Conservation (phyloP, 2,797 vertebrate genomes). For the Tinamus major region DNA sequence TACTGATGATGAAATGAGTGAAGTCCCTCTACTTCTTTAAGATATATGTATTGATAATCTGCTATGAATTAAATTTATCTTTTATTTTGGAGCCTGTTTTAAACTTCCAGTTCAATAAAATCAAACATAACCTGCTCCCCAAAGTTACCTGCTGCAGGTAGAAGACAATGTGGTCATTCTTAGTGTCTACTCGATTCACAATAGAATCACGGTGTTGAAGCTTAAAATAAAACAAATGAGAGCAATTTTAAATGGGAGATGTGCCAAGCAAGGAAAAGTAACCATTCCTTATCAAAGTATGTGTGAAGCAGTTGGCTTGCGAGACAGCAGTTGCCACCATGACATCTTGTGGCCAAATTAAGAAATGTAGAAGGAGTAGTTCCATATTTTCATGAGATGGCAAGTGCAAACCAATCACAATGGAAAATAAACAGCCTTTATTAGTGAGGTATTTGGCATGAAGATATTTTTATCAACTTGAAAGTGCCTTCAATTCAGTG, state of each 20-base stretch:
- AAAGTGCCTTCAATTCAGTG: neutral
- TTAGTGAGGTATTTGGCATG: neutral
- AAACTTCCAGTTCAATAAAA: neutral
- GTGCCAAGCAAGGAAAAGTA: neutral
- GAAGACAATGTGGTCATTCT: constrained; percentile 66
- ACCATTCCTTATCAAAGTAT: accelerated
- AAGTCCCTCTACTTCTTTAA: neutral
- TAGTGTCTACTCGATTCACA: constrained; percentile 59
- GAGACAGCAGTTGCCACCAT: neutral
- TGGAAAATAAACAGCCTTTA: neutral
- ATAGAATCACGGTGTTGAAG: constrained; percentile 7
- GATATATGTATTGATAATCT: neutral
- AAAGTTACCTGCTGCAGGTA: constrained; percentile 68
- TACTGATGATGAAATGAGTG: neutral
- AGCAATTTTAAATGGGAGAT: neutral
- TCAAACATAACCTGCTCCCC: neutral
- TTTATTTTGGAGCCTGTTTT: neutral
- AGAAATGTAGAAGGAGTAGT: neutral
- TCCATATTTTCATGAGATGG: neutral
- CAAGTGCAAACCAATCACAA: accelerated
- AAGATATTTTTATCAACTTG: neutral
- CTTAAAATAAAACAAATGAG: constrained; percentile 47
- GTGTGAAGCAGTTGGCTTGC: accelerated
- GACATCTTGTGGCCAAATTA: neutral
- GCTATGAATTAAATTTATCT: neutral